Evolutionary conservation across 2,797 vertebrate genomes (phyloP), one percentile per base, ranked within the genome.

Genomic region (Melanotaenia maccullochi): DNA sequence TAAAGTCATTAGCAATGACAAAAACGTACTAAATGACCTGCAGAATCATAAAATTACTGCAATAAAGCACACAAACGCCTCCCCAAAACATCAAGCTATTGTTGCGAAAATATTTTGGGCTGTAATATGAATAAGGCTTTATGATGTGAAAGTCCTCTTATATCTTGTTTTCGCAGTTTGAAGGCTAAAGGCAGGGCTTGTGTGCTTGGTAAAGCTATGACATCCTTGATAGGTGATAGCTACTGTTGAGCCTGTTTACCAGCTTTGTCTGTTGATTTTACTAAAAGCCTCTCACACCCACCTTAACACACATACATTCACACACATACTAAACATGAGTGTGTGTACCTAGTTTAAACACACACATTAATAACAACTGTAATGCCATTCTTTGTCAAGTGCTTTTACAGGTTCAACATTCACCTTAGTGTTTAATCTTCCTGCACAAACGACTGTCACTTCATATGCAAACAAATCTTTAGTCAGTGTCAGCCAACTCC

Each of bases 331-430:
- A 42, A 78, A 58, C 71, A 77, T 18, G 65, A 76, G 79, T 76
- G 78, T 90, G 80, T 91, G 84, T 92, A 84, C 87, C 79, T 68
- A 92, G 85, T 92, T 91, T 87, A 92, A 92, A 90, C 85, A 93
- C 88, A 94, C 92, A 94, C 93, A 94, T 95, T 94, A 93, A 95
- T 94, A 93, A 93, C 89, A 78, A 72, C 90, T 84, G 77, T 90
- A 92, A 90, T 84, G 85, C 76, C 89, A 80, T 90, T 89, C 91
- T 89, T 82, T 89, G 90, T 93, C 68, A 44, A 93, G 92, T 90
- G 90, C 89, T 93, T 92, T 90, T 86, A 90, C 90, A 92, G 92
- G 89, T 89, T 89, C 91, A 91, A 90, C 92, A 85, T 89, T 89
- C 90, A 89, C 79, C 87, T 85, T 82, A 81, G 83, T 81, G 89